Percentiles rank a stretch among this genome's conserved stretches.
These are phyloP conservation scores for Eupeodes luniger DNA, from an alignment of 2,888 invertebrate species.

Conservation along the genomic window DNA sequence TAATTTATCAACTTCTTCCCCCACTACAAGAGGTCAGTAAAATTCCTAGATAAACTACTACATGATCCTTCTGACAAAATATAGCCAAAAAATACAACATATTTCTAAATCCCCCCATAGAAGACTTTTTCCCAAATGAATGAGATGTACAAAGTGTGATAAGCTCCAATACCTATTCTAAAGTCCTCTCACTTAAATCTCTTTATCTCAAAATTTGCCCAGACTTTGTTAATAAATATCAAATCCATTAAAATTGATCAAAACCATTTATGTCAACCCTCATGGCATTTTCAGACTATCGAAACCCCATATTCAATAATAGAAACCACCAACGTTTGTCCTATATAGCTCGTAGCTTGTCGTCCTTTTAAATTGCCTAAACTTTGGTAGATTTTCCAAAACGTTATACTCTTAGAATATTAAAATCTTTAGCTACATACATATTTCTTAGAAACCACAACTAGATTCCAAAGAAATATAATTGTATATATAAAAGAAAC, in stretches of 20 bases:
- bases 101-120: no score
- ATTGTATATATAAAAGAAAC: slow-evolving; percentile 17
- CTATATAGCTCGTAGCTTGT: background rate
- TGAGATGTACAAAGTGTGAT: background rate
- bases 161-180: background rate
- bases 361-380: slow-evolving; percentile 16
- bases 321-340: background rate
- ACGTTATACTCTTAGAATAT: slow-evolving; percentile 37
- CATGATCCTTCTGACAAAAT: no score
- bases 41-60: no score
- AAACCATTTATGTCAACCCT: slow-evolving; percentile 39
- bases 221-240: slow-evolving; percentile 36
- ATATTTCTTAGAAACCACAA: slow-evolving; percentile 15
- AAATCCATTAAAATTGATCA: slow-evolving; percentile 26
- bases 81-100: no score
- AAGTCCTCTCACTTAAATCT: background rate
- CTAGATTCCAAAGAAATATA: slow-evolving; percentile 21
- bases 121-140: background rate
- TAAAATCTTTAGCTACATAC: slow-evolving; percentile 16
- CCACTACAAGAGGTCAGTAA: no score
- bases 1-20: no score
- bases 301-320: background rate
- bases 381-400: slow-evolving; percentile 16
- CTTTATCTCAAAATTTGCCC: background rate
- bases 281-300: slow-evolving; percentile 18